Evolutionary conservation across 2,113 vertebrate genomes (phyloP).

Genomic region (Blennius ocellaris): DNA sequence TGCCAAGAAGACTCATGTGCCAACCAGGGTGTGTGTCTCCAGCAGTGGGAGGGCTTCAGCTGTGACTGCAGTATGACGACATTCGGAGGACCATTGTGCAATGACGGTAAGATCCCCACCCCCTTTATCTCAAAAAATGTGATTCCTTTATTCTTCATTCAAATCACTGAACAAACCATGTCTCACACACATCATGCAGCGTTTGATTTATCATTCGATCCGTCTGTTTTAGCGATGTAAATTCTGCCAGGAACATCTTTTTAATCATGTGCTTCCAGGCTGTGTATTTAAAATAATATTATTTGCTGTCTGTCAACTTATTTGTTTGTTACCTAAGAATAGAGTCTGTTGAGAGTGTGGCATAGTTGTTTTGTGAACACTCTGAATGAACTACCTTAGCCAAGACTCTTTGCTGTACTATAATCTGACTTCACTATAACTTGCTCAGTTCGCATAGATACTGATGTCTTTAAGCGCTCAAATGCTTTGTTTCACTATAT

Average conservation of each 20-base stretch:
- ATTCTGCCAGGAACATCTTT: constrained; percentile 16
- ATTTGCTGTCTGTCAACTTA: constrained; percentile 12
- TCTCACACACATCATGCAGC: not conserved
- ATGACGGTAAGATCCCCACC: constrained; percentile 91
- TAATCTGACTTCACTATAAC: not conserved
- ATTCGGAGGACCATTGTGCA: constrained; percentile 93
- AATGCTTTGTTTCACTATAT: constrained; percentile 1
- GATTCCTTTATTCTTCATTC: not conserved
- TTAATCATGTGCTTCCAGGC: constrained; percentile 35
- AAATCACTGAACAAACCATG: constrained; percentile 12
- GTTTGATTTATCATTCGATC: constrained; percentile 28
- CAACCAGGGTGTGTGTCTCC: constrained; percentile 98
- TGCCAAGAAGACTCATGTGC: constrained; percentile 98
- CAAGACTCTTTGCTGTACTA: not conserved
- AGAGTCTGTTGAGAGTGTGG: constrained; percentile 3
- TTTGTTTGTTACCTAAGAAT: constrained; percentile 9
- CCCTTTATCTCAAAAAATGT: not conserved
- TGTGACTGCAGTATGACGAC: constrained; percentile 99
- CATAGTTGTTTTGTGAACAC: constrained; percentile 15
- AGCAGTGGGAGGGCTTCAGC: constrained; percentile 98
- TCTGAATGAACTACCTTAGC: not conserved
- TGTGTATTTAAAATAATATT: constrained; percentile 23
- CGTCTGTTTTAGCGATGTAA: constrained; percentile 34
- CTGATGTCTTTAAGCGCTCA: not conserved
- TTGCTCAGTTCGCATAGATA: not conserved